Conservation (phyloP, 2,797 vertebrate species). For the Gadopsis bispinosus region DNA sequence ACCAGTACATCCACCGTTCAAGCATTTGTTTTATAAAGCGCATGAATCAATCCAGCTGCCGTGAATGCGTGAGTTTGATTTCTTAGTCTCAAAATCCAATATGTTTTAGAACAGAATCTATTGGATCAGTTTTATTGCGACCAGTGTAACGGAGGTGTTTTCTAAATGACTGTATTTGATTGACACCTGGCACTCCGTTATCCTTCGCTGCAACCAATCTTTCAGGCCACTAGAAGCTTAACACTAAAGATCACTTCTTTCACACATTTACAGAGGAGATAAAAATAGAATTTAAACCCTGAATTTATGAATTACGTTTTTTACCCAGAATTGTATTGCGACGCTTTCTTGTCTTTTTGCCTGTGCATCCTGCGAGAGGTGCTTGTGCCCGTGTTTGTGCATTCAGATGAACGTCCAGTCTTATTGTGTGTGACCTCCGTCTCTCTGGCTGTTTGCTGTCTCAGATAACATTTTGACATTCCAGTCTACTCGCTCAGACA, state of each 20-base stretch:
- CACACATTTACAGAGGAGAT: not conserved
- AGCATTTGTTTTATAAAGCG: conserved; percentile 39
- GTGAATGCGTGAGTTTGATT: conserved; percentile 47
- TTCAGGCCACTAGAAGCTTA: conserved; percentile 28
- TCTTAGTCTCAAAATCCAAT: conserved; percentile 55
- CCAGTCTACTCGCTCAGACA: conserved; percentile 90
- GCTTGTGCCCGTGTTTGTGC: conserved; percentile 38
- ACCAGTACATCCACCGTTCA: conserved; percentile 28
- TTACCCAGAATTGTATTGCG: not conserved
- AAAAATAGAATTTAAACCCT: conserved; percentile 1
- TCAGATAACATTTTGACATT: conserved; percentile 99
- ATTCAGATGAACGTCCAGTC: conserved; percentile 76
- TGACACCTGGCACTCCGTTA: conserved; percentile 53
- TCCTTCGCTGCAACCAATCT: conserved; percentile 26
- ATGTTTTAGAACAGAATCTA: conserved; percentile 44
- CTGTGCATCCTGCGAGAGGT: conserved; percentile 15
- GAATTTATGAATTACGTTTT: conserved; percentile 29
- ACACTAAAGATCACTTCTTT: conserved; percentile 12
- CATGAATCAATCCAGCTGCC: conserved; percentile 50
- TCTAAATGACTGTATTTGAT: conserved; percentile 53
- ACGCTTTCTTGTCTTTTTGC: conserved; percentile 8
- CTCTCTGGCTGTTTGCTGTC: conserved; percentile 87
- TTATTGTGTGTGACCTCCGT: conserved; percentile 89
- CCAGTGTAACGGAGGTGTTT: conserved; percentile 45
- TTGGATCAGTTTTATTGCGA: conserved; percentile 46